Percentiles rank a stretch among this genome's conserved stretches.
phyloP scores from a whole-genome alignment of 2,113 vertebrate species.

The Cariama cristata region DNA sequence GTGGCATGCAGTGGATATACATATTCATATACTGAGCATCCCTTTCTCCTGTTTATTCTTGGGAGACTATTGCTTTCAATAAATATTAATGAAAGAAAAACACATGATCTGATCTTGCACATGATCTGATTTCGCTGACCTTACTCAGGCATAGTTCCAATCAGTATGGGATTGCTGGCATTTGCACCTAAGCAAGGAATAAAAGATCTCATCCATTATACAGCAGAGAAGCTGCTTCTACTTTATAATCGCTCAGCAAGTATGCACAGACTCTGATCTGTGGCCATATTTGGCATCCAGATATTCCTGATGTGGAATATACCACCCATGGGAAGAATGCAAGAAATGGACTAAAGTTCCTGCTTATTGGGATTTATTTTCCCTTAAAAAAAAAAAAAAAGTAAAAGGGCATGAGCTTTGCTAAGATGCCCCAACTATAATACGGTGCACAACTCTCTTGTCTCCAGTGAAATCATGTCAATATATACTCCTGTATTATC shows the following conservation, averaged over 20 bases:
- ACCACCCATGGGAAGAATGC: constrained; percentile 28
- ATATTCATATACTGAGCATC: not conserved
- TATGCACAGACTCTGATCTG: not conserved
- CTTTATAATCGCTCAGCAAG: not conserved
- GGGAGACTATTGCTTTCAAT: not conserved
- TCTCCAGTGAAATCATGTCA: not conserved
- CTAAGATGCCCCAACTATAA: not conserved
- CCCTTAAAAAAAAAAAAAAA: not conserved
- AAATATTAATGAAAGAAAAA: not conserved
- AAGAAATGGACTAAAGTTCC: constrained; percentile 24
- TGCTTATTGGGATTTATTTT: not conserved
- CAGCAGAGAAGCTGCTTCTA: not conserved
- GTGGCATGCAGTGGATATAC: not conserved
- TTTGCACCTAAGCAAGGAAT: not conserved
- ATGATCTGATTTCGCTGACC: not conserved
- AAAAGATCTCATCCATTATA: not conserved
- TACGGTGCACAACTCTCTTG: not conserved
- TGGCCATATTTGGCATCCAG: constrained; percentile 1
- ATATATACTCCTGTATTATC: not conserved
- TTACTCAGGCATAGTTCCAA: not conserved
- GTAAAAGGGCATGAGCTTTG: not conserved
- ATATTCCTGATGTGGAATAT: constrained; percentile 25
- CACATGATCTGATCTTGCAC: not conserved
- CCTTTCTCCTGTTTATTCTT: not conserved
- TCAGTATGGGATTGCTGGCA: not conserved